Percentiles rank a stretch among this genome's conserved stretches.
These are phyloP conservation scores for Drosophila nannoptera DNA, from an alignment of 1,140 invertebrate genomes.

Conservation along the genomic window DNA sequence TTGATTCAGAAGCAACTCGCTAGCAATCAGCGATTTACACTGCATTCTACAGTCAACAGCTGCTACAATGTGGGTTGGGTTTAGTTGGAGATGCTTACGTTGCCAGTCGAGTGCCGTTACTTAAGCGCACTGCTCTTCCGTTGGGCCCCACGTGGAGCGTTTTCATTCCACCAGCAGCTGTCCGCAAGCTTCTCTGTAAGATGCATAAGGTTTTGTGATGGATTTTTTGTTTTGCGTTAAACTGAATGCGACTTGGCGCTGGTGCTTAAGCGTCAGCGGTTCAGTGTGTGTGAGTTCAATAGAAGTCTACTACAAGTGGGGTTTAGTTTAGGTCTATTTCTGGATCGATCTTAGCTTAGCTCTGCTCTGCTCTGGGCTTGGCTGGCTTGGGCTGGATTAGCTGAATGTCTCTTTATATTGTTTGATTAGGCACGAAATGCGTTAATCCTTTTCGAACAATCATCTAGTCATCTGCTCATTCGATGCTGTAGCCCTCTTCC, in stretches of 20 bases:
- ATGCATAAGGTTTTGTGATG: slow-evolving; percentile 73
- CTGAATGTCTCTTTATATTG: slow-evolving; percentile 8
- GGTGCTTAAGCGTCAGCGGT: slow-evolving; percentile 42
- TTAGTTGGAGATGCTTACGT: slow-evolving; percentile 73
- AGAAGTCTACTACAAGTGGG: slow-evolving; percentile 39
- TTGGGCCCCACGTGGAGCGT: slow-evolving; percentile 69
- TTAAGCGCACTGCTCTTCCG: slow-evolving; percentile 66
- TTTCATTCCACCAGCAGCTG: slow-evolving; percentile 51
- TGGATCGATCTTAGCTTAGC: background rate
- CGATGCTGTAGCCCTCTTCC: slow-evolving; percentile 24
- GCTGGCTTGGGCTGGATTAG: background rate
- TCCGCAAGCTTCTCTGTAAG: slow-evolving; percentile 79
- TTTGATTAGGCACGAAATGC: slow-evolving; percentile 39
- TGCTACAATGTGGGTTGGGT: slow-evolving; percentile 30
- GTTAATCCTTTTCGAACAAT: slow-evolving; percentile 10
- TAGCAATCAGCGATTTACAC: slow-evolving; percentile 25
- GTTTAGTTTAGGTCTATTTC: slow-evolving; percentile 11
- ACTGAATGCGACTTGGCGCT: slow-evolving; percentile 44
- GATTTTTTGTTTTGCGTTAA: slow-evolving; percentile 51
- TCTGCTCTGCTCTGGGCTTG: slow-evolving; percentile 13
- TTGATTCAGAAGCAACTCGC: slow-evolving; percentile 23
- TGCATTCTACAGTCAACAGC: slow-evolving; percentile 10
- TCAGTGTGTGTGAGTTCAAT: slow-evolving; percentile 40
- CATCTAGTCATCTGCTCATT: slow-evolving; percentile 5
- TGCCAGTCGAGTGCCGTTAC: slow-evolving; percentile 71